Conservation (phyloP, 2,888 invertebrate genomes). For the Cephus pygmeus region DNA sequence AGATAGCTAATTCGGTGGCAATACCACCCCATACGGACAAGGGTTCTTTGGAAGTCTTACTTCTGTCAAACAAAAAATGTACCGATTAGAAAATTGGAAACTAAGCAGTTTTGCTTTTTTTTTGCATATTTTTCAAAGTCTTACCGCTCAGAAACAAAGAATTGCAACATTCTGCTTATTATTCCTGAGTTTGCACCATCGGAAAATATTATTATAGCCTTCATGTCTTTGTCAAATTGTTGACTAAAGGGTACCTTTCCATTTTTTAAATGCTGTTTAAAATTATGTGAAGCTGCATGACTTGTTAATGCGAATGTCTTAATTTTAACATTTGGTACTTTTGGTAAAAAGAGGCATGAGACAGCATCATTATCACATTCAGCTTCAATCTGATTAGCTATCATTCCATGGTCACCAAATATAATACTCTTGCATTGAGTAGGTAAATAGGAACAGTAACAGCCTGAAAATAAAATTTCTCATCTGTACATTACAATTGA, state of each 20-base stretch:
- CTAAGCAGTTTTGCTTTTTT: neutral
- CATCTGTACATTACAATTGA: neutral
- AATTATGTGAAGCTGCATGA: constrained; percentile 9
- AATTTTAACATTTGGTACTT: constrained; percentile 41
- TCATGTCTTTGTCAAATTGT: constrained; percentile 30
- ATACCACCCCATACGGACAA: constrained; percentile 49
- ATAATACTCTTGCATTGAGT: constrained; percentile 41
- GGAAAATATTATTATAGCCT: constrained; percentile 43
- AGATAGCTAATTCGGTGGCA: constrained; percentile 37
- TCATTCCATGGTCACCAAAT: constrained; percentile 39
- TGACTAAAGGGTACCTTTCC: neutral
- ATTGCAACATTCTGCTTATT: constrained; percentile 22
- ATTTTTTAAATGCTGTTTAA: constrained; percentile 3
- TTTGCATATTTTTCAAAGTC: neutral
- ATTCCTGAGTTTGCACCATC: constrained; percentile 16
- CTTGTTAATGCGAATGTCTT: constrained; percentile 5
- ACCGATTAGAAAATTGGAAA: neutral
- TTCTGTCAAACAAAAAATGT: constrained; percentile 14
- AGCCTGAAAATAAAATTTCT: constrained; percentile 35
- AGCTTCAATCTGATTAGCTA: constrained; percentile 38
- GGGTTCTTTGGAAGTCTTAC: neutral
- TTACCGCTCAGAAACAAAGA: neutral
- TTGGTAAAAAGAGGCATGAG: constrained; percentile 46
- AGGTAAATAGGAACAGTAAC: constrained; percentile 44
- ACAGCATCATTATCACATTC: constrained; percentile 25